A percentile compares a stretch with the other conserved stretches of the same genome.
Conservation (phyloP, 2,888 invertebrate species). For the Sclerodermus sp. region DNA sequence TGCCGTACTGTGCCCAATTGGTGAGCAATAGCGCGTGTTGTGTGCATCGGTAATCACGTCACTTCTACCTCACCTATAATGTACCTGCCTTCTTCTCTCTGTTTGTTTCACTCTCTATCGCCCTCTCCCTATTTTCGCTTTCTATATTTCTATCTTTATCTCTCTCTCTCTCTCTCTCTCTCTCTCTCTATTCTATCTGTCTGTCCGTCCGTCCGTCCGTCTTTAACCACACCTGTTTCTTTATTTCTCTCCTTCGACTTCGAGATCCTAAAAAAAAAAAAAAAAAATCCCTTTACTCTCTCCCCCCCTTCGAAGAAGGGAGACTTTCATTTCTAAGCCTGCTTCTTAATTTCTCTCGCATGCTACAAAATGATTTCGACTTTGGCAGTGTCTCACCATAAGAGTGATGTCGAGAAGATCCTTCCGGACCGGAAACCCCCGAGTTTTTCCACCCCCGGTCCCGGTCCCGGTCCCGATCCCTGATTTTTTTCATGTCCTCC, state of each 20-base stretch:
- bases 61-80: conserved; percentile 67
- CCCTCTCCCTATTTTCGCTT: conserved; percentile 8
- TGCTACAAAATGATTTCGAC: too few relatives aligned
- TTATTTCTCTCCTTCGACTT: too few relatives aligned
- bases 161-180: neutral
- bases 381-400: too few relatives aligned
- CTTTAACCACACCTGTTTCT: too few relatives aligned
- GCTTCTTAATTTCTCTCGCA: too few relatives aligned
- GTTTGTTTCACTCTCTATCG: conserved; percentile 23
- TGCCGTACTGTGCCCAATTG: conserved; percentile 91
- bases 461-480: too few relatives aligned
- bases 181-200: neutral
- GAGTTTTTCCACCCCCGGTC: too few relatives aligned
- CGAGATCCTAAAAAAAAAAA: too few relatives aligned
- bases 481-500: too few relatives aligned
- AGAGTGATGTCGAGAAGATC: too few relatives aligned
- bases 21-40: conserved; percentile 94
- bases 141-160: neutral
- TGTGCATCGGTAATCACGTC: conserved; percentile 91
- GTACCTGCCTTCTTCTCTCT: conserved; percentile 40
- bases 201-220: neutral
- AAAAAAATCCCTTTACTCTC: neutral
- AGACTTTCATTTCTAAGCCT: too few relatives aligned
- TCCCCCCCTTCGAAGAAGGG: neutral
- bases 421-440: too few relatives aligned